phyloP scores from a whole-genome alignment of 2,113 vertebrate genomes.

The Solea solea region DNA sequence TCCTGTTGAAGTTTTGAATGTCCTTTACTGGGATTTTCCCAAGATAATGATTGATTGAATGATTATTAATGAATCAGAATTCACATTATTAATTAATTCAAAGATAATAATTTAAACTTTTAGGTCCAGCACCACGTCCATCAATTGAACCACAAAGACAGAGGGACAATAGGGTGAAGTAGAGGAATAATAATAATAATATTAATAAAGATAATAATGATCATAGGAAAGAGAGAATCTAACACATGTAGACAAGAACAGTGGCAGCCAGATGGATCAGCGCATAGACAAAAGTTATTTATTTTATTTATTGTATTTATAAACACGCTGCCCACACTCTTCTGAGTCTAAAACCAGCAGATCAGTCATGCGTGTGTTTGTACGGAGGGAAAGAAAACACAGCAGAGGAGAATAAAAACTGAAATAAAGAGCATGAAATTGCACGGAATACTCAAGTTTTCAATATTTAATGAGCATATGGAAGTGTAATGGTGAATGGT shows the following conservation, averaged over 20 bases:
- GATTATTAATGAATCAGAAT: too few species aligned
- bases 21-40: too few species aligned
- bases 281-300: slow-evolving; percentile 4
- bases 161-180: not conserved
- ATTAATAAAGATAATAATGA: too few species aligned
- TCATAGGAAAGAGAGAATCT: not conserved
- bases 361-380: slow-evolving; percentile 36
- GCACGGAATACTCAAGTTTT: not conserved
- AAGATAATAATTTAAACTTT: too few species aligned
- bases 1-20: too few species aligned
- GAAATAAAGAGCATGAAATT: not conserved
- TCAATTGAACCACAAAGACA: not conserved
- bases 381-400: slow-evolving; percentile 18
- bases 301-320: not conserved
- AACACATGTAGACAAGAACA: slow-evolving; percentile 14
- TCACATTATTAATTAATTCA: too few species aligned
- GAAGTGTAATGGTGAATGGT: too few species aligned
- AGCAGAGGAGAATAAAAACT: too few species aligned
- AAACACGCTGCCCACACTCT: slow-evolving; percentile 48
- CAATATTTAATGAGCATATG: not conserved
- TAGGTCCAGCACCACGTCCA: too few species aligned
- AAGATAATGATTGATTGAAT: too few species aligned
- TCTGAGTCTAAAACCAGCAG: slow-evolving; percentile 43
- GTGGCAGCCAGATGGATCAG: slow-evolving; percentile 8
- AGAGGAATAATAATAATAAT: not conserved